Evolutionary conservation across 2,888 invertebrate species (phyloP).

Genomic region (Parascotia fuliginaria): DNA sequence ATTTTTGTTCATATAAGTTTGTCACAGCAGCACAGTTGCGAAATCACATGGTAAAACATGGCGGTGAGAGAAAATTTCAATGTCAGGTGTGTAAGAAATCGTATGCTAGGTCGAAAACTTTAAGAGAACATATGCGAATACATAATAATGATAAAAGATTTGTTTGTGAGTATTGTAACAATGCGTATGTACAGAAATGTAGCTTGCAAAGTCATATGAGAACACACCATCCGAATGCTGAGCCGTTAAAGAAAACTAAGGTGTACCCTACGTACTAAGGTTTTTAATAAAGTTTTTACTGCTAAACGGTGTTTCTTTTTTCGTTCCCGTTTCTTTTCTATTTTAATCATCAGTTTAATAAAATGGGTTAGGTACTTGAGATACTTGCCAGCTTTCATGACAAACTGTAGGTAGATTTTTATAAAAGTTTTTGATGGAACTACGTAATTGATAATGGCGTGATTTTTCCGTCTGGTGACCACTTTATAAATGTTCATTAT

Average conservation of each 20-base stretch:
- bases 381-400: too few relatives aligned
- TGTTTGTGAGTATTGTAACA: constrained; percentile 72
- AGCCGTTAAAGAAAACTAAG: constrained; percentile 44
- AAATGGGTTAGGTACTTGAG: too few relatives aligned
- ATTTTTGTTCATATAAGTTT: constrained; percentile 61
- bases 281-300: constrained; percentile 4
- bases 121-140: constrained; percentile 72
- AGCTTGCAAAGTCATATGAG: constrained; percentile 73
- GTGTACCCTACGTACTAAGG: constrained; percentile 15
- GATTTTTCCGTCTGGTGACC: too few relatives aligned
- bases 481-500: too few relatives aligned
- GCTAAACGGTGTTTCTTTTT: not conserved
- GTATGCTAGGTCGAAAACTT: constrained; percentile 64
- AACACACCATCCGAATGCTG: constrained; percentile 67
- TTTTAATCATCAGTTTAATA: too few relatives aligned
- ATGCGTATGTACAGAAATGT: constrained; percentile 75
- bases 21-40: constrained; percentile 62
- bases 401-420: too few relatives aligned
- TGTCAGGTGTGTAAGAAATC: constrained; percentile 79
- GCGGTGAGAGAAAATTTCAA: constrained; percentile 61
- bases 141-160: constrained; percentile 77
- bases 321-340: not conserved
- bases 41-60: constrained; percentile 69
- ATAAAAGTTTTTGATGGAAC: too few relatives aligned
- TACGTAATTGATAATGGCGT: too few relatives aligned